Conservation (phyloP, 2,888 invertebrate species). For the Pterostichus niger region DNA sequence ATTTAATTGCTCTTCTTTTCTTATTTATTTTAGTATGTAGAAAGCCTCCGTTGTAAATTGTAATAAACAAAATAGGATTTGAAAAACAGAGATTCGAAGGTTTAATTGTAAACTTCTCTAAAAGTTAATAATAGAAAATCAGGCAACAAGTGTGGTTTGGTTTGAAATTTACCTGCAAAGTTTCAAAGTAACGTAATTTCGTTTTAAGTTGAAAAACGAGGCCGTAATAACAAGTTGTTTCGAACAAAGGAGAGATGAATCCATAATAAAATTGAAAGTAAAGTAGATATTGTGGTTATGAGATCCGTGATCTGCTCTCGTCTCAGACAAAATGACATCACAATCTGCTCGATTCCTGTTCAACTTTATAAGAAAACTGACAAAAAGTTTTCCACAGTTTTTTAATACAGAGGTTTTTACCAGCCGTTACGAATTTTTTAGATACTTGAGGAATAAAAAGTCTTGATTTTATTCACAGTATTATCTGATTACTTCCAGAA, state of each 20-base stretch:
- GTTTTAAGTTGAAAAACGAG: slow-evolving; percentile 3
- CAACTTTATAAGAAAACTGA: slow-evolving; percentile 39
- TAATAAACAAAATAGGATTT: too few species aligned
- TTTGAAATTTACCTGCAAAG: slow-evolving; percentile 6
- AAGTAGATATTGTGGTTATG: slow-evolving; percentile 37
- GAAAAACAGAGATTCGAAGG: too few species aligned
- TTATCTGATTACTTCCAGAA: background rate
- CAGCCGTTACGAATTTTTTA: slow-evolving; percentile 7
- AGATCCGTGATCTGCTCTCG: slow-evolving; percentile 37
- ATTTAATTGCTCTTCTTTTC: too few species aligned
- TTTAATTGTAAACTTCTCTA: background rate
- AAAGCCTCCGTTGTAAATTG: too few species aligned
- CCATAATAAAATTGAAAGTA: slow-evolving; percentile 37
- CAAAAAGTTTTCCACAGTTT: slow-evolving; percentile 8
- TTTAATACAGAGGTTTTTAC: slow-evolving; percentile 6
- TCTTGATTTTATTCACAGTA: background rate
- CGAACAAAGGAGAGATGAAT: slow-evolving; percentile 24
- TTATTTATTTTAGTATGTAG: too few species aligned
- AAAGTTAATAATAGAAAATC: background rate
- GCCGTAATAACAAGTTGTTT: slow-evolving; percentile 11
- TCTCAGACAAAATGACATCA: slow-evolving; percentile 36
- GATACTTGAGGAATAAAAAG: background rate
- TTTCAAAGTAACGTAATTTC: slow-evolving; percentile 21
- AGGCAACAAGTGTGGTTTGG: background rate
- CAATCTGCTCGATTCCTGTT: slow-evolving; percentile 28